phyloP scores from a whole-genome alignment of 2,113 vertebrate genomes.

The Mohoua ochrocephala region DNA sequence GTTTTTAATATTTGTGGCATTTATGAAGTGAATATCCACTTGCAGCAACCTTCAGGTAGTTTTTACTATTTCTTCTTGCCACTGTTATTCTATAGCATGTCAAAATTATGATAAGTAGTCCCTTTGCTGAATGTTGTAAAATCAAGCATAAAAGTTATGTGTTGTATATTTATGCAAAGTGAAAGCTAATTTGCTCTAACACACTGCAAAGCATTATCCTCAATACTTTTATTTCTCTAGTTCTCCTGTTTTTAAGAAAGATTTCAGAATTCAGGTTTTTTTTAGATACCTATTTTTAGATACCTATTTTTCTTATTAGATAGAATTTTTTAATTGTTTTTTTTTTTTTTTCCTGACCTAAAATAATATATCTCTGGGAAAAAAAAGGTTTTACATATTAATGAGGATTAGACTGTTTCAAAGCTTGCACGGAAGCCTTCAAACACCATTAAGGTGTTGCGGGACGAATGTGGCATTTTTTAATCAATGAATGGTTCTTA shows the following conservation, averaged over 20 bases:
- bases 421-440: background rate
- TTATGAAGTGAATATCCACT: background rate
- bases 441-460: background rate
- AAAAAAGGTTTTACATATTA: constrained; percentile 10
- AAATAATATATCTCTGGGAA: background rate
- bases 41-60: background rate
- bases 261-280: background rate
- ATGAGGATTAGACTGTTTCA: background rate
- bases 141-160: background rate
- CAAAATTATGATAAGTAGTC: background rate
- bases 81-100: background rate
- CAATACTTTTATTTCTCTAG: background rate
- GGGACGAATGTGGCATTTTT: background rate
- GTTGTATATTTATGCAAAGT: background rate
- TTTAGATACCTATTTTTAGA: background rate
- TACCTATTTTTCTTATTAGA: background rate
- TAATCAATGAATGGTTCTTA: constrained; percentile 1
- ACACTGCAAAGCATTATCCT: background rate
- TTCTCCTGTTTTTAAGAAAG: background rate
- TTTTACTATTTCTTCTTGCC: background rate
- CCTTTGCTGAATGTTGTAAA: background rate
- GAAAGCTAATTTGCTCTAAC: background rate
- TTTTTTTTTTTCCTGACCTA: background rate
- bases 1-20: background rate
- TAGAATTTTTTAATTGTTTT: background rate